These are phyloP conservation scores for Chrysaora quinquecirrha DNA, from an alignment of 30 jellyfish, hydroid and myxozoan genomes.

Conservation along the genomic window DNA sequence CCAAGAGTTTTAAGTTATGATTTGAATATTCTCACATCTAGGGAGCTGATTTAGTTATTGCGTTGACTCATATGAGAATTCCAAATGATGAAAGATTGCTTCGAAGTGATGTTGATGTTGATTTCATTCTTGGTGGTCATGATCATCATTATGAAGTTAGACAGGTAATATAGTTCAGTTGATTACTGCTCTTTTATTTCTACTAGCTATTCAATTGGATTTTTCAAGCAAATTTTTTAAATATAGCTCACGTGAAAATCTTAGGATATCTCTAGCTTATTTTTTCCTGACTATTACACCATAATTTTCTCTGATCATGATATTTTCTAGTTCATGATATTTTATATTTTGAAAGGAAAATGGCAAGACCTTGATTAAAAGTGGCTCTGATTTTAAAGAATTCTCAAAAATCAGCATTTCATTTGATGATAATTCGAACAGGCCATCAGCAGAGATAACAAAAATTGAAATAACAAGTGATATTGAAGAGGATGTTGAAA, in stretches of 20 bases:
- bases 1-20: too few relatives aligned
- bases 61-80: conserved; percentile 89
- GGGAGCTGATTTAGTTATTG: conserved; percentile 79
- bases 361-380: conserved; percentile 69
- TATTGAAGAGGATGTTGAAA: conserved; percentile 63
- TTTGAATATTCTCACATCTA: too few relatives aligned
- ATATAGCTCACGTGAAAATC: too few relatives aligned
- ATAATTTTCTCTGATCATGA: too few relatives aligned
- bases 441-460: conserved; percentile 8
- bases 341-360: too few relatives aligned
- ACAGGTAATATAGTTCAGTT: too few relatives aligned
- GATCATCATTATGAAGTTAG: conserved; percentile 85
- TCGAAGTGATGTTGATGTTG: conserved; percentile 72
- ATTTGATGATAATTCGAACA: conserved; percentile 46
- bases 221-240: too few relatives aligned
- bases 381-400: conserved; percentile 82
- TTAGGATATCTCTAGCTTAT: too few relatives aligned
- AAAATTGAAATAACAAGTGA: conserved; percentile 54
- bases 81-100: conserved; percentile 79
- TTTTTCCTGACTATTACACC: too few relatives aligned
- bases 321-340: too few relatives aligned
- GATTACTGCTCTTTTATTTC: too few relatives aligned
- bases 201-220: too few relatives aligned
- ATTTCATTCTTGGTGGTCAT: conserved; percentile 83
- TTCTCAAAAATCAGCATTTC: conserved; percentile 49